Conservation (phyloP, 2,888 invertebrate genomes). For the Alloscopus bannaensis region DNA sequence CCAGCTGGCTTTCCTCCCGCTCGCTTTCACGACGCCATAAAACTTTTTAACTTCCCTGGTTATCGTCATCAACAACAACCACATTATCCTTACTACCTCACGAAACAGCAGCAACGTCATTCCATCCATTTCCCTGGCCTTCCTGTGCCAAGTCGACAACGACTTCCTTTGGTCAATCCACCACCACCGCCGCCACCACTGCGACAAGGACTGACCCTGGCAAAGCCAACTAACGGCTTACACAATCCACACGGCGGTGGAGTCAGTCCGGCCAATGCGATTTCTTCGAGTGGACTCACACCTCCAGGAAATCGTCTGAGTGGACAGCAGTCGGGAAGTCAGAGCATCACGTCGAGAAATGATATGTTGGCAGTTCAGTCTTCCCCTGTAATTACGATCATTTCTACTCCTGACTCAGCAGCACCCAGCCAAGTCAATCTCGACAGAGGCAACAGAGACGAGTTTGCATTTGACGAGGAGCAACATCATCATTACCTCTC, state of each 20-base stretch:
- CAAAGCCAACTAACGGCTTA: not conserved
- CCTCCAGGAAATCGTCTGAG: not conserved
- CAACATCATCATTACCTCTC: too few relatives aligned
- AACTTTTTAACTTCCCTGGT: conserved; percentile 50
- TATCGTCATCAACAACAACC: conserved; percentile 29
- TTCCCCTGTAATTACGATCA: conserved; percentile 7
- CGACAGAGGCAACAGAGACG: conserved; percentile 1
- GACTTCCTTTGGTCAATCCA: conserved; percentile 15
- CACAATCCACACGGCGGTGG: conserved; percentile 8
- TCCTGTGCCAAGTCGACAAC: conserved; percentile 19
- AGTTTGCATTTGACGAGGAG: not conserved
- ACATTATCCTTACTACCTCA: not conserved
- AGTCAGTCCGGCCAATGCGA: not conserved
- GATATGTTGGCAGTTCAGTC: conserved; percentile 25
- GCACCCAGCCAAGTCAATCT: not conserved
- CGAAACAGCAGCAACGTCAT: conserved; percentile 34
- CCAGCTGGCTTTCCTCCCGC: conserved; percentile 26
- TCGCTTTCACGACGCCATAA: conserved; percentile 53
- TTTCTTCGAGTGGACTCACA: not conserved
- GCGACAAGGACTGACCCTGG: not conserved
- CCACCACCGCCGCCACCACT: not conserved
- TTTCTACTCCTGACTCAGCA: conserved; percentile 3
- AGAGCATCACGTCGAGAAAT: conserved; percentile 21
- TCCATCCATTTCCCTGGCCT: conserved; percentile 26
- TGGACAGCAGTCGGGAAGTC: not conserved